These are phyloP conservation scores for Saccopteryx bilineata DNA, from an alignment of 2,113 vertebrate species.

Conservation along the genomic window DNA sequence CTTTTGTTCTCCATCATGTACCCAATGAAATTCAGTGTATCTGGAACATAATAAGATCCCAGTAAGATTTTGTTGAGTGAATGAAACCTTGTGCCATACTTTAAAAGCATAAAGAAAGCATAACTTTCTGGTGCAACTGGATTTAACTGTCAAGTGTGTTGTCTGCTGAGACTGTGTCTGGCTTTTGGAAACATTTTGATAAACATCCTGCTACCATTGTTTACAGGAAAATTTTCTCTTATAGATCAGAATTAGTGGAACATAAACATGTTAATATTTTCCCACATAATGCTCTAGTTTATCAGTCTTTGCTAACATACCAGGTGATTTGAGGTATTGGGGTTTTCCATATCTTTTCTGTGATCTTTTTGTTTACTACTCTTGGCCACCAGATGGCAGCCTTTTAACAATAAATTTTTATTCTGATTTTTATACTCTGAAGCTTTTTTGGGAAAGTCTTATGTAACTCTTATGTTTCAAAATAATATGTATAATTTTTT, in stretches of 20 bases:
- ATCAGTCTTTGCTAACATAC: slow-evolving; percentile 27
- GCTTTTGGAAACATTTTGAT: slow-evolving; percentile 11
- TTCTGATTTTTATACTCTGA: not conserved
- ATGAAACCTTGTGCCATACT: not conserved
- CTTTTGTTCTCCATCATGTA: not conserved
- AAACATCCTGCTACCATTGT: not conserved
- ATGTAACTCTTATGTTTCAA: slow-evolving; percentile 60
- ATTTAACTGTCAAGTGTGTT: not conserved
- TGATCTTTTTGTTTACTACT: not conserved
- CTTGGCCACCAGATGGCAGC: slow-evolving; percentile 72
- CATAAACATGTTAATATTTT: slow-evolving; percentile 38
- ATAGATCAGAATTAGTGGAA: not conserved
- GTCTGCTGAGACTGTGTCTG: not conserved
- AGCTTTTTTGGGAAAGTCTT: slow-evolving; percentile 40
- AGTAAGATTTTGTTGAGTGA: not conserved
- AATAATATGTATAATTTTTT: not conserved
- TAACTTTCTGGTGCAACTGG: not conserved
- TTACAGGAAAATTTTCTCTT: not conserved
- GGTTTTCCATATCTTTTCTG: not conserved
- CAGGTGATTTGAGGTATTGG: not conserved
- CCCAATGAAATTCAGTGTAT: not conserved
- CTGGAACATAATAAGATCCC: not conserved
- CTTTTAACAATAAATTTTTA: slow-evolving; percentile 44
- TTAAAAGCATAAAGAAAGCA: not conserved
- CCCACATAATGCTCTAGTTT: not conserved